Evolutionary conservation across 2,113 vertebrate genomes (phyloP).

Genomic region (Hirundichthys speculiger): DNA sequence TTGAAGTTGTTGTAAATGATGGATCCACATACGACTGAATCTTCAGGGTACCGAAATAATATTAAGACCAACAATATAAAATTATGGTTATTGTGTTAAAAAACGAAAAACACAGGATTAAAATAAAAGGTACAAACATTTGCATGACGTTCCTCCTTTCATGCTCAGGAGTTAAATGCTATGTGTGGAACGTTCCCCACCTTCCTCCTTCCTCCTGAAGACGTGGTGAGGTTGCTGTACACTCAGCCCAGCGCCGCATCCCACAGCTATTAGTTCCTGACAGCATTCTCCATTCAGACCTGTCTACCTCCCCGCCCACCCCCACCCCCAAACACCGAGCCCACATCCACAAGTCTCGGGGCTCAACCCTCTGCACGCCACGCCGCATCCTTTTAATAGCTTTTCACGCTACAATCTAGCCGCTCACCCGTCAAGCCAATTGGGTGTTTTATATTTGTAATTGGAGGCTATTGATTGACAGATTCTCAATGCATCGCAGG

Average conservation of each 20-base stretch:
- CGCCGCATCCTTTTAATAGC: slow-evolving; percentile 75
- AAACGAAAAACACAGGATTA: too few species aligned
- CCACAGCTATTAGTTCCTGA: slow-evolving; percentile 77
- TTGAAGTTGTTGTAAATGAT: too few species aligned
- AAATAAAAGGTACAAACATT: background rate
- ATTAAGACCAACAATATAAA: too few species aligned
- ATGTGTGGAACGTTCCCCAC: slow-evolving; percentile 15
- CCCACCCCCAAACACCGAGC: too few species aligned
- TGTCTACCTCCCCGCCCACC: slow-evolving; percentile 32
- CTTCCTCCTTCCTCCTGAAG: slow-evolving; percentile 31
- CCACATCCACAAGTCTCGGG: slow-evolving; percentile 45
- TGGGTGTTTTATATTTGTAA: slow-evolving; percentile 79
- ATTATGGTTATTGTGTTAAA: too few species aligned
- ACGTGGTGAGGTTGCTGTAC: slow-evolving; percentile 69
- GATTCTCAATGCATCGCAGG: slow-evolving; percentile 55
- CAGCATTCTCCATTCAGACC: slow-evolving; percentile 70
- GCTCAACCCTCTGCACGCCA: slow-evolving; percentile 57
- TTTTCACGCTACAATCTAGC: slow-evolving; percentile 73
- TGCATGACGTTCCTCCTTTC: background rate
- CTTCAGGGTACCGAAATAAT: too few species aligned
- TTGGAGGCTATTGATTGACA: slow-evolving; percentile 80
- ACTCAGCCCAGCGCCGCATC: slow-evolving; percentile 69
- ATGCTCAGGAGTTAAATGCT: slow-evolving; percentile 6
- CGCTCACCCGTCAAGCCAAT: slow-evolving; percentile 68
- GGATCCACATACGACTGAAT: too few species aligned